Evolutionary conservation across 2,113 vertebrate species (phyloP).

Genomic region (Odontophorus gujanensis): DNA sequence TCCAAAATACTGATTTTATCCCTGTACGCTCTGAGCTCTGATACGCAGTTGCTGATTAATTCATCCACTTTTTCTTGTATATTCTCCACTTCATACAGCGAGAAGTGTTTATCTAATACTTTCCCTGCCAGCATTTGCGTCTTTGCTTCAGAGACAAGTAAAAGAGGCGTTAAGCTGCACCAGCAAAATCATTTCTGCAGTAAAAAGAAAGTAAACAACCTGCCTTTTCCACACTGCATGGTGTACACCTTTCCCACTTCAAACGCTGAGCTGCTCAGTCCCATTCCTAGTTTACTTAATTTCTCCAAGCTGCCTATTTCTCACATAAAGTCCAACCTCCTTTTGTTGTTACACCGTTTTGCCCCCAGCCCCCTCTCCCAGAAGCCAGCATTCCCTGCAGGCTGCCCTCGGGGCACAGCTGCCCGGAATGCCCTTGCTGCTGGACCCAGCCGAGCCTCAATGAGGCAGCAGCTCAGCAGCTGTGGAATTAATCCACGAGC

Average conservation of each 20-base stretch:
- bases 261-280: accelerated
- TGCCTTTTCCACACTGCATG: accelerated
- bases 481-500: not conserved
- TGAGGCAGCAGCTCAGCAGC: not conserved
- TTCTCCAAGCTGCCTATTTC: not conserved
- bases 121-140: not conserved
- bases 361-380: not conserved
- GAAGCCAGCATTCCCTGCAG: not conserved
- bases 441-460: not conserved
- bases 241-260: not conserved
- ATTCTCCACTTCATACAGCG: not conserved
- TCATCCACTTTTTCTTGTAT: not conserved
- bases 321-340: not conserved
- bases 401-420: not conserved
- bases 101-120: not conserved
- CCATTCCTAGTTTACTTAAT: not conserved
- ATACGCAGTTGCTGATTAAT: not conserved
- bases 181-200: not conserved
- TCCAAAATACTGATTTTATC: not conserved
- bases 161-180: not conserved
- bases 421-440: not conserved
- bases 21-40: not conserved
- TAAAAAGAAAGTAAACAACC: not conserved
- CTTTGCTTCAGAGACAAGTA: not conserved
- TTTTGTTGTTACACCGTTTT: not conserved